A percentile compares a stretch with the other conserved stretches of the same genome.
Evolutionary conservation across 2,888 invertebrate species (phyloP).

Genomic region (Tanypteryx hageni): DNA sequence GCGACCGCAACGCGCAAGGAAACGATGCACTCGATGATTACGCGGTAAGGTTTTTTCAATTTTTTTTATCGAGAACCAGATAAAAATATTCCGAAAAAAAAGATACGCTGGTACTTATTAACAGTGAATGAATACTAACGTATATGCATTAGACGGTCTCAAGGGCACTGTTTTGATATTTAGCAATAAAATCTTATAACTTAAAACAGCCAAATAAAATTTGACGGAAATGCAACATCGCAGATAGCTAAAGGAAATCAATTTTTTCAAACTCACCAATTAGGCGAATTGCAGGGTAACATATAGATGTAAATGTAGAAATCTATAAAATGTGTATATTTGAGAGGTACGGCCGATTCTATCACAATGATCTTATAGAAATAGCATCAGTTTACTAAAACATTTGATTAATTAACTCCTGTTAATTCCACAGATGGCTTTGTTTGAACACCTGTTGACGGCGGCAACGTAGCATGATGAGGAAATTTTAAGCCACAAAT

Average conservation of each 20-base stretch:
- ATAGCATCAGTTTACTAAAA: neutral
- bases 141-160: too few species aligned
- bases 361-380: neutral
- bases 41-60: neutral
- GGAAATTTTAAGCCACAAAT: neutral
- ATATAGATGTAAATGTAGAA: neutral
- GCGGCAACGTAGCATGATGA: neutral
- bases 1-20: neutral
- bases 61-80: too few species aligned
- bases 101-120: too few species aligned
- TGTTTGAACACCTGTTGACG: slow-evolving; percentile 27
- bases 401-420: slow-evolving; percentile 4
- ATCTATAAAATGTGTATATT: neutral
- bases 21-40: neutral
- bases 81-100: too few species aligned
- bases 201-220: too few species aligned
- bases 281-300: neutral
- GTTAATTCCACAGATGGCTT: neutral
- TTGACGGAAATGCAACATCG: too few species aligned
- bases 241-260: too few species aligned
- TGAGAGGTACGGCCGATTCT: neutral
- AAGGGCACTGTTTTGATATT: neutral
- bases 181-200: too few species aligned
- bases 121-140: too few species aligned
- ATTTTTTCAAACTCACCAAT: too few species aligned